Evolutionary conservation across 2,113 vertebrate species (phyloP).

Genomic region (Nesogale talazaci): DNA sequence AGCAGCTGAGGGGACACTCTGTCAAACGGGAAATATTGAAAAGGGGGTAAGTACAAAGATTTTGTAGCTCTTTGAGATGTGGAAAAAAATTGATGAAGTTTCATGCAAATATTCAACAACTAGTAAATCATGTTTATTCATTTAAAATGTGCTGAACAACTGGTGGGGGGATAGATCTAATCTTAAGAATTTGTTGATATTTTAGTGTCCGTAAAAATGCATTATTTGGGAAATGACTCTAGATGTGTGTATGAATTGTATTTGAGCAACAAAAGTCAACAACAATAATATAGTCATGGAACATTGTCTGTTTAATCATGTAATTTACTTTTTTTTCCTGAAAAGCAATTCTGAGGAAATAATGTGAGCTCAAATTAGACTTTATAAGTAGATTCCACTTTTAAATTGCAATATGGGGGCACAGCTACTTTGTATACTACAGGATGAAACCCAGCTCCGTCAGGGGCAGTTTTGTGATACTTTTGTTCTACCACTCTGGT

Average conservation of each 20-base stretch:
- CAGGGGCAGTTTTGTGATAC: background rate
- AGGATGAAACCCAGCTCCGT: background rate
- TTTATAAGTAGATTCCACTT: slow-evolving; percentile 46
- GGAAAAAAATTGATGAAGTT: slow-evolving; percentile 45
- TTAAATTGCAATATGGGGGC: background rate
- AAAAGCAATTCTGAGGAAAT: slow-evolving; percentile 46
- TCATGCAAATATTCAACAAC: background rate
- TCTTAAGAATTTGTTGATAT: background rate
- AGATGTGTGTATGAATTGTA: background rate
- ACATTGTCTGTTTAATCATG: slow-evolving; percentile 3
- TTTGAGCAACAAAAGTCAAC: slow-evolving; percentile 1
- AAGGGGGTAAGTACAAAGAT: slow-evolving; percentile 93
- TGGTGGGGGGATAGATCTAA: background rate
- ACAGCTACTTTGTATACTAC: background rate
- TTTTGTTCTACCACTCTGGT: background rate
- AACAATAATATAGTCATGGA: slow-evolving; percentile 21
- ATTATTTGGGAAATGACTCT: slow-evolving; percentile 1
- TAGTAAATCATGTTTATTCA: slow-evolving; percentile 31
- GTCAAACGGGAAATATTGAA: slow-evolving; percentile 97
- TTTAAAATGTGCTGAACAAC: slow-evolving; percentile 49
- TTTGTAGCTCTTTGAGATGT: slow-evolving; percentile 47
- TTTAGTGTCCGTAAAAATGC: background rate
- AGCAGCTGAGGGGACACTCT: slow-evolving; percentile 97
- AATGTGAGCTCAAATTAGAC: background rate
- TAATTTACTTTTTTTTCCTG: slow-evolving; percentile 48